These are phyloP conservation scores for Lordiphosa mommai DNA, from an alignment of 1,140 invertebrate species.

Conservation along the genomic window DNA sequence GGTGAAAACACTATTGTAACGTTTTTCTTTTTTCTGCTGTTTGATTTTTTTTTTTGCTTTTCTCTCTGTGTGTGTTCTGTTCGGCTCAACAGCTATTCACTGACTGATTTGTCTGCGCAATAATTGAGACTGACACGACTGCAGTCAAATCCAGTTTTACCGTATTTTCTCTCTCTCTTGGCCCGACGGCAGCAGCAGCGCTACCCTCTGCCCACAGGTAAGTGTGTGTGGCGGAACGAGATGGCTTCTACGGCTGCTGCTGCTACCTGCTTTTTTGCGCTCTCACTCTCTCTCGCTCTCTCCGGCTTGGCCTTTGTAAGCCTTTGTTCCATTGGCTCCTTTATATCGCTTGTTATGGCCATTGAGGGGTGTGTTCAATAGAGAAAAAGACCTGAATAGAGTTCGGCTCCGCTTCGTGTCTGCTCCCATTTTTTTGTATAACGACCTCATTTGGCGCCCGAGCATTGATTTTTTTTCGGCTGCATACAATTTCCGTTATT, in stretches of 20 bases:
- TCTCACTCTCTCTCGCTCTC: conserved; percentile 27
- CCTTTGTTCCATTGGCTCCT: conserved; percentile 77
- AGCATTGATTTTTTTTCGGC: conserved; percentile 49
- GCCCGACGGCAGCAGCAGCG: conserved; percentile 4
- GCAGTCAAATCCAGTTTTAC: conserved; percentile 66
- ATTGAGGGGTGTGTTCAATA: conserved; percentile 77
- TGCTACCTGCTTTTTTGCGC: conserved; percentile 28
- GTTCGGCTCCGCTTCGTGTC: conserved; percentile 65
- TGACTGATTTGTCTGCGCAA: conserved; percentile 69
- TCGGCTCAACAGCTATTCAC: conserved; percentile 71
- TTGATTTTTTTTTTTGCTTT: conserved; percentile 14
- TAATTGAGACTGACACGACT: conserved; percentile 67
- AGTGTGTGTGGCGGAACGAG: conserved; percentile 21
- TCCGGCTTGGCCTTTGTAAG: conserved; percentile 49
- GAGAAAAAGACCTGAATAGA: conserved; percentile 61
- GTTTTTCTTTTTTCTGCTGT: conserved; percentile 1
- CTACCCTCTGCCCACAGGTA: conserved; percentile 30
- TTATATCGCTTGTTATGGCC: conserved; percentile 73
- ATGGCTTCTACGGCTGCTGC: conserved; percentile 21
- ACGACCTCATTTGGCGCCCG: conserved; percentile 51
- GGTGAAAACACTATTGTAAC: conserved; percentile 4
- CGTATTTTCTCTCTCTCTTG: conserved; percentile 16
- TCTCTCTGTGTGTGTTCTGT: conserved; percentile 60
- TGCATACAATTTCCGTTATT: conserved; percentile 74
- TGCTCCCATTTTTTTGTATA: conserved; percentile 50